Base-by-base conservation (phyloP, 1,140 invertebrate genomes). In the Brachystomella parvula region DNA sequence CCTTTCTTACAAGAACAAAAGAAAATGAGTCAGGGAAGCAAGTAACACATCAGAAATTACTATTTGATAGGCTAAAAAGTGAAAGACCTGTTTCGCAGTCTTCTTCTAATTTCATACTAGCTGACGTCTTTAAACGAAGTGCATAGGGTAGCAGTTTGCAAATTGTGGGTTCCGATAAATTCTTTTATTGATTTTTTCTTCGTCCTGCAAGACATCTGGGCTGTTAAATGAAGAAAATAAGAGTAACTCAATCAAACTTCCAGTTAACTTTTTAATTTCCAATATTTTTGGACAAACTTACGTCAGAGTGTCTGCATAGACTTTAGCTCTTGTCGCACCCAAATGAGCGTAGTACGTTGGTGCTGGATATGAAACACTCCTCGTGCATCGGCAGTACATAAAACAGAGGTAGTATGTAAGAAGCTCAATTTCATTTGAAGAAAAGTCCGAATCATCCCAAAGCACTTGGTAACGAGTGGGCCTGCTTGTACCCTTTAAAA, bases 371-470 rank as follows among this genome's bases (percentile, higher is more conserved):
- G 79, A 81, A 1, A 83, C 81, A 31, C 78, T 77, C 24, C 79
- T 75, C 44, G 78, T 76, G 72, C 82, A 83, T 28, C 82, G 76
- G 3, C 76, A 76, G 67, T 81, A 83, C 26, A 78, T 76, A 69
- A 82, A 80, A 61, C 82, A 83, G 39, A 83, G 75, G 61, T 76
- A 72, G 66, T 78, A 82, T 3, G 82, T 79, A 61, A 83, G 66
- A 15, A 68, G 67, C 61, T 83, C 78, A 26, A 83, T 66, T 53
- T 80, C 74, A 70, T 82, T 78, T 30, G 77, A 72, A n/a, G 69
- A 68, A 47, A 82, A 75, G 24, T 79, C 72, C 60, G 70, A 75
- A 60, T 83, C 81, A 73, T 82, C 82, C 72, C 76, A 77, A 6
- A 82, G 66, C 15, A 82, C 75, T 68, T 80, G 76, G 71, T 82